Percentiles rank a stretch among this genome's conserved stretches.
Conservation (phyloP, 2,113 vertebrate species). For the Rhinoptilus africanus region DNA sequence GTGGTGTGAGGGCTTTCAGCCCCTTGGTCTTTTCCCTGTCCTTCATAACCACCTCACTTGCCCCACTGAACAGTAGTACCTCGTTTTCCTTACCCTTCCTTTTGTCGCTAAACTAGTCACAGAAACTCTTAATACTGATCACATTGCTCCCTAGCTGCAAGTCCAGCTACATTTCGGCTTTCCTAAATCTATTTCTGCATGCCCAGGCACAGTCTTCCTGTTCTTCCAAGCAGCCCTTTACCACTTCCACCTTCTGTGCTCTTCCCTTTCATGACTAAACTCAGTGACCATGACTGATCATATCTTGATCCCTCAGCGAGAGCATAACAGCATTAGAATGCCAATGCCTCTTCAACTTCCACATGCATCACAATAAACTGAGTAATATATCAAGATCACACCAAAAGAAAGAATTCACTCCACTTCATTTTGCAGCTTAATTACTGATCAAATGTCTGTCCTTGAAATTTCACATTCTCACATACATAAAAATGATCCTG, state of each 20-base stretch:
- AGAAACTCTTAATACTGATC: neutral
- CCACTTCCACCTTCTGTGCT: neutral
- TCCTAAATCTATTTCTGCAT: neutral
- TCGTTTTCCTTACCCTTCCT: neutral
- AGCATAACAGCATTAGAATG: neutral
- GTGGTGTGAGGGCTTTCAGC: neutral
- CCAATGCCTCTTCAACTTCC: neutral
- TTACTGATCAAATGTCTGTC: neutral
- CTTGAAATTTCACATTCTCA: neutral
- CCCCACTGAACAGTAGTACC: neutral
- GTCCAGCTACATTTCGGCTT: neutral
- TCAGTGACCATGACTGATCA: fast-evolving
- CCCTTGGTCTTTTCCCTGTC: neutral
- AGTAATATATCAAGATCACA: neutral
- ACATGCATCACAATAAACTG: neutral
- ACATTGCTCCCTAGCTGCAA: neutral
- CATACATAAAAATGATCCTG: neutral
- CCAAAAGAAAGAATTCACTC: neutral
- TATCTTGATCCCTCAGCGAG: neutral
- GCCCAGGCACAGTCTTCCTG: neutral
- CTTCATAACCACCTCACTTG: neutral
- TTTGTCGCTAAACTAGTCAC: neutral
- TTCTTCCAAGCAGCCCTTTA: neutral
- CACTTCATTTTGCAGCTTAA: neutral
- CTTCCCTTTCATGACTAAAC: neutral